Evolutionary conservation across 2,888 invertebrate genomes (phyloP).

Genomic region (Graphium colonna): DNA sequence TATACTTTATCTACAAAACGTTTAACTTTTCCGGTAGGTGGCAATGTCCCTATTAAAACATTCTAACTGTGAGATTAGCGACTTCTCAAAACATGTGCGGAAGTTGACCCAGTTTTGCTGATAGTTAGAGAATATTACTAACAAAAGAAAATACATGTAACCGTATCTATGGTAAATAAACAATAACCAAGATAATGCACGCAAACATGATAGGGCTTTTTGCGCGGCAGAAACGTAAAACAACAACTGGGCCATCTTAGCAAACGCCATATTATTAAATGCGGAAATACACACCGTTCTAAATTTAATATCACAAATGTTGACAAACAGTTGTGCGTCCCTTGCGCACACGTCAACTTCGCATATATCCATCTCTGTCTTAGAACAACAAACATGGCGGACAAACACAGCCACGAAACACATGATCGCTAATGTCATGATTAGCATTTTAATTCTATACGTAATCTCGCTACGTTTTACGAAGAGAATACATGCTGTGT

Average conservation of each 20-base stretch:
- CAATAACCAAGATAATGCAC: too few species aligned
- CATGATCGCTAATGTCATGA: conserved; percentile 25
- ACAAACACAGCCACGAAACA: conserved; percentile 21
- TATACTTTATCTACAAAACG: too few species aligned
- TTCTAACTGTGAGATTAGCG: too few species aligned
- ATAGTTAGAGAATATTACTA: too few species aligned
- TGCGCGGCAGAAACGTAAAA: background rate
- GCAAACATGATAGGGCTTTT: too few species aligned
- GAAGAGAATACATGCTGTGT: background rate
- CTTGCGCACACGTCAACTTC: conserved; percentile 29
- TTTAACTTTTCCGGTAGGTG: too few species aligned
- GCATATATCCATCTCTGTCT: conserved; percentile 32
- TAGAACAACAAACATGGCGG: conserved; percentile 33
- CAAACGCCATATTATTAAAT: conserved; percentile 26
- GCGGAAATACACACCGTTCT: conserved; percentile 43
- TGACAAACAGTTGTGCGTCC: conserved; percentile 57
- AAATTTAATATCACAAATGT: conserved; percentile 53
- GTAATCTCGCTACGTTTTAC: conserved; percentile 6
- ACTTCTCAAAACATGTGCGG: too few species aligned
- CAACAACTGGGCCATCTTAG: conserved; percentile 2
- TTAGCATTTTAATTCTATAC: conserved; percentile 11
- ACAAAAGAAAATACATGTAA: too few species aligned
- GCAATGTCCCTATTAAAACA: too few species aligned
- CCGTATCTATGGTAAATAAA: too few species aligned
- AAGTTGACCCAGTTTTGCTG: too few species aligned